Conservation (phyloP, 1,140 invertebrate genomes). For the Ylistrum balloti region DNA sequence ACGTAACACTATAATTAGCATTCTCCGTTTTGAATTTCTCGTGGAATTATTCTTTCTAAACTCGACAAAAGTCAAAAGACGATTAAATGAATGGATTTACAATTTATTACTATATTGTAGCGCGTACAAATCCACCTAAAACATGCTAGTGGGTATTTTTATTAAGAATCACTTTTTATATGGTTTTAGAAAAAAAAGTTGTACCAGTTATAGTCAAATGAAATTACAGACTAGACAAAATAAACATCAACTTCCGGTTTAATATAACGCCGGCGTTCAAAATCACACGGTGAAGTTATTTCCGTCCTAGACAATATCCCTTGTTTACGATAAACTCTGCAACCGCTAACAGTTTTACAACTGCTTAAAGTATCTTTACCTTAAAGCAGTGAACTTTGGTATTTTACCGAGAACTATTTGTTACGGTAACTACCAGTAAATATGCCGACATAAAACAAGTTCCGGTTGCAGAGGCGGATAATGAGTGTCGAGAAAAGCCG, state of each 20-base stretch:
- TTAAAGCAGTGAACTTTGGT: background rate
- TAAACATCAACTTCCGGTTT: background rate
- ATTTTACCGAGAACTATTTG: background rate
- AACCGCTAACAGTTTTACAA: background rate
- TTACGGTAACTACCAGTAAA: background rate
- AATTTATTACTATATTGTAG: too few relatives aligned
- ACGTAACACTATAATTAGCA: too few relatives aligned
- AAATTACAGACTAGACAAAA: background rate
- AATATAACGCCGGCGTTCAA: background rate
- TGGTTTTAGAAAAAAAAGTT: too few relatives aligned
- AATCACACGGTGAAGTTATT: constrained; percentile 27
- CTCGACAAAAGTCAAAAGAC: too few relatives aligned
- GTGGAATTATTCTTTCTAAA: too few relatives aligned
- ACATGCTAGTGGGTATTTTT: too few relatives aligned
- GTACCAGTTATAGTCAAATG: background rate
- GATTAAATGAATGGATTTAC: too few relatives aligned
- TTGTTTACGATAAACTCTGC: background rate
- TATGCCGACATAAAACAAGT: background rate
- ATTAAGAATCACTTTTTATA: background rate
- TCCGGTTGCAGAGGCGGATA: background rate
- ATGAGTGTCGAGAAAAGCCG: background rate
- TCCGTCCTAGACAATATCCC: background rate
- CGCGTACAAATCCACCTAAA: too few relatives aligned
- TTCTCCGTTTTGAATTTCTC: too few relatives aligned
- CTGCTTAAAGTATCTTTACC: background rate